A percentile compares a stretch with the other conserved stretches of the same genome.
phyloP scores from a whole-genome alignment of 1,140 invertebrate species.

The Coptotermes formosanus region DNA sequence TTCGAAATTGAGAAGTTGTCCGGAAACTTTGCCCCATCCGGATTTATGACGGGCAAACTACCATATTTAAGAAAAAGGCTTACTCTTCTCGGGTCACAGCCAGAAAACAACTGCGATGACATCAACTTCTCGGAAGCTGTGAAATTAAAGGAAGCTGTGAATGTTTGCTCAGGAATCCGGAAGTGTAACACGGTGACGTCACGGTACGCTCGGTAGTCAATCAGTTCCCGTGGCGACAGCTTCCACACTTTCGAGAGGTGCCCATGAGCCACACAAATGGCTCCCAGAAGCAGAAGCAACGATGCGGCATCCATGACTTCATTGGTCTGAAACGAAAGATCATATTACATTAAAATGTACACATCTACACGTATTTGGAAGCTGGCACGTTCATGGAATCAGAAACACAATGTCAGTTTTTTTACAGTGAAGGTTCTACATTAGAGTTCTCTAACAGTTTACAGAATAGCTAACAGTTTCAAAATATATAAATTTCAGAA shows the following conservation, averaged over 20 bases:
- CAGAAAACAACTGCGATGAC: slow-evolving; percentile 43
- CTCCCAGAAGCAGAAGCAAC: background rate
- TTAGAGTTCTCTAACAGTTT: too few relatives aligned
- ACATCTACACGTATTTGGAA: too few relatives aligned
- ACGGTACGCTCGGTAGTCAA: slow-evolving; percentile 47
- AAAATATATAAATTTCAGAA: too few relatives aligned
- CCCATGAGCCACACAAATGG: background rate
- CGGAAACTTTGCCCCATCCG: slow-evolving; percentile 69
- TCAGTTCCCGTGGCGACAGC: slow-evolving; percentile 24
- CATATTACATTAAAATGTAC: too few relatives aligned
- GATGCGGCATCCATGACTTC: background rate
- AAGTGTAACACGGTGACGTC: slow-evolving; percentile 50
- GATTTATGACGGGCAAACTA: slow-evolving; percentile 73
- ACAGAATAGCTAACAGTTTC: too few relatives aligned
- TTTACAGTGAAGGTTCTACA: too few relatives aligned
- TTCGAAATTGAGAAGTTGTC: slow-evolving; percentile 53
- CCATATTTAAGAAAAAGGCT: slow-evolving; percentile 62
- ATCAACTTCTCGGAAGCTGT: slow-evolving; percentile 46
- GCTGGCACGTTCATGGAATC: too few relatives aligned
- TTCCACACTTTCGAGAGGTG: background rate
- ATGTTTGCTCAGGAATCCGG: slow-evolving; percentile 45
- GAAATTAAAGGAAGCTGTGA: slow-evolving; percentile 47
- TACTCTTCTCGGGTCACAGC: slow-evolving; percentile 58
- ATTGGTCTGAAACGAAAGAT: background rate
- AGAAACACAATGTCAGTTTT: too few relatives aligned